Conservation (phyloP, 2,797 vertebrate genomes). For the Sebastes nivosus region DNA sequence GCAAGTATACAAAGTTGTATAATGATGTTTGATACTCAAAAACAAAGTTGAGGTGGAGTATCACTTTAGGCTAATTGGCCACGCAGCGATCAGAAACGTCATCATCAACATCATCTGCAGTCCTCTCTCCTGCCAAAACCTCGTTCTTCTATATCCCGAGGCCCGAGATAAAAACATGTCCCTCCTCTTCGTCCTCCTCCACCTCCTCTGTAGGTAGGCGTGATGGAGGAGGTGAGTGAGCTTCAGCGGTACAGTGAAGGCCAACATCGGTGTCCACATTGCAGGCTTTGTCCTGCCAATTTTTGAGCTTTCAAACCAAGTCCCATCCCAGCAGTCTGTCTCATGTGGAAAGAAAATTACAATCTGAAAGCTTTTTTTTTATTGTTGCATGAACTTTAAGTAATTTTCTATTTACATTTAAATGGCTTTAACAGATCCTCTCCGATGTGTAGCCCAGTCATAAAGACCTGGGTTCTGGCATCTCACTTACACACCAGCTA, state of each 20-base stretch:
- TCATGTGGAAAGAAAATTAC: conserved; percentile 1
- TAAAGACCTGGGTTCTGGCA: conserved; percentile 51
- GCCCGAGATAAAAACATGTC: conserved; percentile 41
- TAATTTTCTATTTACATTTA: background rate
- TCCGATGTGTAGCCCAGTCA: conserved; percentile 15
- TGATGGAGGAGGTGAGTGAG: conserved; percentile 67
- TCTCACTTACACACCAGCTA: conserved; percentile 74
- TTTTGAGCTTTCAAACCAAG: conserved; percentile 20
- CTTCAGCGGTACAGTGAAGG: conserved; percentile 34
- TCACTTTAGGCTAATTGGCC: background rate
- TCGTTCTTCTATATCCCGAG: conserved; percentile 35
- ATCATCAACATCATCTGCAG: conserved; percentile 26
- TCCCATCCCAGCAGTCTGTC: conserved; percentile 11
- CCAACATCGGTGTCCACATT: conserved; percentile 42
- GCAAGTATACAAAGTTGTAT: background rate
- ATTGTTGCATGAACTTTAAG: background rate
- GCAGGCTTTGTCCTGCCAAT: conserved; percentile 48
- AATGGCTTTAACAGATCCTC: conserved; percentile 9
- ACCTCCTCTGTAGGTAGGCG: conserved; percentile 66
- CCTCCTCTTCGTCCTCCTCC: conserved; percentile 58
- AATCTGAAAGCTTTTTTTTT: background rate
- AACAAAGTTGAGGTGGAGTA: background rate
- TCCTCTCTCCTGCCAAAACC: conserved; percentile 33
- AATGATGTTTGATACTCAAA: background rate
- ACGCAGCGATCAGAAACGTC: conserved; percentile 2